Evolutionary conservation across 2,797 vertebrate species (phyloP).

Genomic region (Sebastes matsubarae): DNA sequence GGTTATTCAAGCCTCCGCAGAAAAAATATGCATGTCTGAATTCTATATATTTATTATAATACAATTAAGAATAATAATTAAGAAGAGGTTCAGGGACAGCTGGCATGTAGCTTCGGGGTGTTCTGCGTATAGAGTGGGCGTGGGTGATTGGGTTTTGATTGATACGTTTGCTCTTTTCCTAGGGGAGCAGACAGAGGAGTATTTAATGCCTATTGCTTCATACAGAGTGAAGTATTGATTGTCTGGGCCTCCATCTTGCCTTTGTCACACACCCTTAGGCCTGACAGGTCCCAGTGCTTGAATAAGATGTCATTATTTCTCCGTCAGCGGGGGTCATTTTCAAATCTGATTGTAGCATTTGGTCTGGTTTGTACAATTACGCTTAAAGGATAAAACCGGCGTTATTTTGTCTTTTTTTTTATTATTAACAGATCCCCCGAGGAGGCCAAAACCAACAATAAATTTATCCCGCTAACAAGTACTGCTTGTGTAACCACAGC

Average conservation of each 20-base stretch:
- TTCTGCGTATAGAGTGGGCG: slow-evolving; percentile 1
- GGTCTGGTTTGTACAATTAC: slow-evolving; percentile 9
- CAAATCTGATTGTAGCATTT: slow-evolving; percentile 25
- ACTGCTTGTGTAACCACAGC: slow-evolving; percentile 4
- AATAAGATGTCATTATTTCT: slow-evolving; percentile 61
- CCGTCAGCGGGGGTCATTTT: slow-evolving; percentile 42
- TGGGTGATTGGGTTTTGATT: slow-evolving; percentile 73
- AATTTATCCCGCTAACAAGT: slow-evolving; percentile 47
- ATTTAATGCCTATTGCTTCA: slow-evolving; percentile 74
- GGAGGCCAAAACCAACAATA: slow-evolving; percentile 27
- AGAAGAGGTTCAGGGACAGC: slow-evolving; percentile 21
- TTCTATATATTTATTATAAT: slow-evolving; percentile 1
- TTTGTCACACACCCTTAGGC: slow-evolving; percentile 67
- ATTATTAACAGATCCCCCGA: slow-evolving; percentile 10
- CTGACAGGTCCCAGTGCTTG: slow-evolving; percentile 62
- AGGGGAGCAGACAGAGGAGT: slow-evolving; percentile 59
- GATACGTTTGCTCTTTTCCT: slow-evolving; percentile 68
- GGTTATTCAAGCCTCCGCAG: slow-evolving; percentile 24
- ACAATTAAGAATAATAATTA: background rate
- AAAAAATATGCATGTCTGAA: slow-evolving; percentile 1
- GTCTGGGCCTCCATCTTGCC: slow-evolving; percentile 62
- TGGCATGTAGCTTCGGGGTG: slow-evolving; percentile 25
- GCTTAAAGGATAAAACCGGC: background rate
- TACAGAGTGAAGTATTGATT: slow-evolving; percentile 75
- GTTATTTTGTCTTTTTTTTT: background rate